Evolutionary conservation across 2,113 vertebrate species (phyloP).

Genomic region (Craseonycteris thonglongyai): DNA sequence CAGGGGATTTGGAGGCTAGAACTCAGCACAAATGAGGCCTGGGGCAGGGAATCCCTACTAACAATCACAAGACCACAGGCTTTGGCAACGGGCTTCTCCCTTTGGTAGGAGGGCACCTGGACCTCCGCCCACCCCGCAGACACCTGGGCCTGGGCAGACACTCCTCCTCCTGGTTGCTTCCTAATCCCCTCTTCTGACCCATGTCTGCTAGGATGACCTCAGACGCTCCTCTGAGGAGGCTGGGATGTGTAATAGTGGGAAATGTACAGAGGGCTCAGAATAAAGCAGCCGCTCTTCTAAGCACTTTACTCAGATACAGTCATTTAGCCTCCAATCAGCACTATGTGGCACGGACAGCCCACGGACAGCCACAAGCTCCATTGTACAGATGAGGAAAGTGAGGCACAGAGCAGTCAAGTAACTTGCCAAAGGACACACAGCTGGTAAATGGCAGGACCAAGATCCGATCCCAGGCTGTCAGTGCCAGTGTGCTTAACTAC

Average conservation of each 20-base stretch:
- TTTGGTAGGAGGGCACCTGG: neutral
- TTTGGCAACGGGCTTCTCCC: rapidly evolving
- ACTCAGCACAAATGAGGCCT: neutral
- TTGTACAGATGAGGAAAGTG: neutral
- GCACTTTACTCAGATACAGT: rapidly evolving
- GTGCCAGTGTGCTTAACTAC: rapidly evolving
- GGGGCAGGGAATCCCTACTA: neutral
- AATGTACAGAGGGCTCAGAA: neutral
- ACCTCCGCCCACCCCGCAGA: rapidly evolving
- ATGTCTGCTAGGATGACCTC: neutral
- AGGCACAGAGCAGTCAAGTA: neutral
- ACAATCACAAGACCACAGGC: neutral
- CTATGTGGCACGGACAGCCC: neutral
- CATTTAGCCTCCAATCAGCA: neutral
- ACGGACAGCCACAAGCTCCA: neutral
- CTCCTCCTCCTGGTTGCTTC: neutral
- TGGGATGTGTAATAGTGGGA: neutral
- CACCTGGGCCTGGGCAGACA: neutral
- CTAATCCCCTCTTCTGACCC: neutral
- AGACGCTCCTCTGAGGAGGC: rapidly evolving
- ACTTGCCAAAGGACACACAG: neutral
- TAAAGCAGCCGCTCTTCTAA: neutral
- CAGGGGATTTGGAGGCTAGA: neutral
- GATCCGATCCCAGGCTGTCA: neutral
- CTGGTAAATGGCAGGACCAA: neutral